Base-by-base conservation (phyloP, 1,140 invertebrate genomes). In the Coelopa frigida region DNA sequence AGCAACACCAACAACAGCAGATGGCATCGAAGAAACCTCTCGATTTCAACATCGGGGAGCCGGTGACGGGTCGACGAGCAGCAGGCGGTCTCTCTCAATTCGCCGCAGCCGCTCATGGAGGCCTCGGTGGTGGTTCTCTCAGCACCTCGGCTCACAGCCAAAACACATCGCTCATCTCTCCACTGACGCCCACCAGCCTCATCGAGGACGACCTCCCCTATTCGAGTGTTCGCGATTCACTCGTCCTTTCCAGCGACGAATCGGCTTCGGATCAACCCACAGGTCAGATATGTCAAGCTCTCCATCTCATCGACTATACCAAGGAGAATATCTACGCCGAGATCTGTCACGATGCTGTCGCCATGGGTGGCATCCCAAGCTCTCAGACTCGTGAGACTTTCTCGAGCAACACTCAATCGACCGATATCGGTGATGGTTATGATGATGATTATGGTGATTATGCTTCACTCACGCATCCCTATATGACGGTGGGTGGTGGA, bases 311-410 rank as follows among this genome's bases (percentile, higher is more conserved):
- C 32, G 63, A 67, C 27, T 74, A 78, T 55, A 60, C 71, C 4
- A 76, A 75, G 40, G 77, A 78, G 47, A 78, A 78, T 46, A 78
- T 78, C 49, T 78, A 78, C 52, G 76, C 77, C 31, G 77, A 78
- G 53, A 78, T 78, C 27, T 78, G 76, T 52, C 68, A 73, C 32
- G 51, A 53, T 22, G 41, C 35, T 26, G 43, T 38, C 26, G 42
- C 43, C 18, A 49, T 46, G 26, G 41, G 45, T 33, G 39, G 32
- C 21, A 49, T 49, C 18, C 47, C 31, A 3, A 21, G 24, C 17
- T 61, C 60, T 18, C 51, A 57, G 14, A 60, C 56, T 20, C 52
- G 51, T 27, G 56, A 60, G 18, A 59, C 49, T 3, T 55, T 54
- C 41, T 55, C 59, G 27, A 47, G 48, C 40, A 54, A 53, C 7